Evolutionary conservation across 2,888 invertebrate species (phyloP).

Genomic region (Stegophylla sp.): DNA sequence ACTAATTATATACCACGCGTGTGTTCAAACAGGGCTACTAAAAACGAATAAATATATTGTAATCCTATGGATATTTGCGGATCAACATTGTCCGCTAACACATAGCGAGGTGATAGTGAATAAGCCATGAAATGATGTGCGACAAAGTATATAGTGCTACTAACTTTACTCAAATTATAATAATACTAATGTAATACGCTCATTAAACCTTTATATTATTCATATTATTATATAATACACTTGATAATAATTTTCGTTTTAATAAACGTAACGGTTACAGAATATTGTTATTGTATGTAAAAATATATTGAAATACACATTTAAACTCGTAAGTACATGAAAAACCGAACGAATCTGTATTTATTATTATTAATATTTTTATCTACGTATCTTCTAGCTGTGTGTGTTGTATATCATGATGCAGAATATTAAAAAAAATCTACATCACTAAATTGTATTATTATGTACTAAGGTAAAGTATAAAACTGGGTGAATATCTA

Average conservation of each 20-base stretch:
- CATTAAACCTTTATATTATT: neutral
- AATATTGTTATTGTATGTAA: neutral
- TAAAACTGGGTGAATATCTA: no score
- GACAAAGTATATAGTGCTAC: neutral
- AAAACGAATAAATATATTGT: neutral
- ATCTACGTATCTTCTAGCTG: no score
- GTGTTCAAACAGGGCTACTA: neutral
- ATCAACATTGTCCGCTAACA: neutral
- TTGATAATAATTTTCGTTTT: neutral
- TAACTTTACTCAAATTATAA: neutral
- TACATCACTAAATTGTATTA: no score
- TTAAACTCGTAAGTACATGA: neutral
- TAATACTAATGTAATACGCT: slow-evolving; percentile 19
- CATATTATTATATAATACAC: neutral
- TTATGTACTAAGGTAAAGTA: no score
- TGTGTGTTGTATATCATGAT: no score
- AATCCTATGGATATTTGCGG: neutral
- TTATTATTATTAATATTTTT: neutral
- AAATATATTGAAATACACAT: slow-evolving; percentile 12
- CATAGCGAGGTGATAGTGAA: neutral
- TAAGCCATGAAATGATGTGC: neutral
- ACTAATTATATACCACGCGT: neutral
- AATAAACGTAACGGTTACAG: neutral
- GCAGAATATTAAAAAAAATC: no score
- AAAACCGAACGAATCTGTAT: neutral